Conservation (phyloP, 2,113 vertebrate species). For the Copsychus sechellarum region DNA sequence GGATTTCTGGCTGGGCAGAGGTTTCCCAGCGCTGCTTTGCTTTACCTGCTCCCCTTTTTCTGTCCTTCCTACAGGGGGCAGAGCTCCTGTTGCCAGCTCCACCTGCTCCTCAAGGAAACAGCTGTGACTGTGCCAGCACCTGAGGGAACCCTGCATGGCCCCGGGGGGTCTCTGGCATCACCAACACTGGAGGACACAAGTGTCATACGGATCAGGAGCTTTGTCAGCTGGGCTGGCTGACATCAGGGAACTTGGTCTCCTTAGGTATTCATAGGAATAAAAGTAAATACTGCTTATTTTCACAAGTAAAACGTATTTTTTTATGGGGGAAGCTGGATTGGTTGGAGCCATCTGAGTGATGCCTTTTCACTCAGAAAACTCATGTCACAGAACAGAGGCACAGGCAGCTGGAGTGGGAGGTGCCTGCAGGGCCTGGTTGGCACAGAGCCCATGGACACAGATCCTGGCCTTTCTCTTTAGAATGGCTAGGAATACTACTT, state of each 20-base stretch:
- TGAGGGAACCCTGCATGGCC: not conserved
- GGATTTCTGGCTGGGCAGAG: not conserved
- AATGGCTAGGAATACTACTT: not conserved
- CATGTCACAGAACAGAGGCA: not conserved
- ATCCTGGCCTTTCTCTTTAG: not conserved
- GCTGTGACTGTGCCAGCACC: not conserved
- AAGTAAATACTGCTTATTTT: not conserved
- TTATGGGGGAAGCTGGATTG: not conserved
- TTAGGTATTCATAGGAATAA: constrained; percentile 1
- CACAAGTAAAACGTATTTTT: not conserved
- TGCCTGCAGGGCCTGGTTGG: not conserved
- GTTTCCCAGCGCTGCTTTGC: not conserved
- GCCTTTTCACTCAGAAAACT: not conserved
- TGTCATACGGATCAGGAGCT: rapidly evolving
- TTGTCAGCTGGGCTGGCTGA: not conserved
- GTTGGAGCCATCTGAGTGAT: not conserved
- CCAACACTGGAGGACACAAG: not conserved
- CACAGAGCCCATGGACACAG: not conserved
- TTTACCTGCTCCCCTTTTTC: not conserved
- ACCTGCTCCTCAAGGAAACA: not conserved
- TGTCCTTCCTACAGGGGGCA: not conserved
- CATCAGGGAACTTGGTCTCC: not conserved
- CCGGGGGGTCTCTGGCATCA: not conserved
- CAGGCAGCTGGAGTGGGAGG: not conserved
- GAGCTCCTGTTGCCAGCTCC: not conserved